Base-by-base conservation (phyloP, 2,113 vertebrate genomes). In the Heterotis niloticus region DNA sequence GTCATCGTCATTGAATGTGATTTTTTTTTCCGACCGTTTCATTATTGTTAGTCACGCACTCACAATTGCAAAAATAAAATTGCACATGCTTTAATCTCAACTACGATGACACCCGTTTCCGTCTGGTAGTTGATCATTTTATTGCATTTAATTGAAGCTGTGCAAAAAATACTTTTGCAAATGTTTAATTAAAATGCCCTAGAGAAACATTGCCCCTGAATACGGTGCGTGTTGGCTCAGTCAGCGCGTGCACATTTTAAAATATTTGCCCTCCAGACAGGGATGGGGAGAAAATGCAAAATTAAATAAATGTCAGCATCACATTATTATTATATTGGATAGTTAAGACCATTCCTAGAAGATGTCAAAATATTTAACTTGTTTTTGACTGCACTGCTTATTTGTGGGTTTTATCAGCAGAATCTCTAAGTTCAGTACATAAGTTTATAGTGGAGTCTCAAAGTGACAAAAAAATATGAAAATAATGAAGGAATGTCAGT, bases 221-320 rank as follows among this genome's bases (percentile, higher is more conserved):
- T 57, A 74, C n/a, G 44, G 24, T 74, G 70, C 51, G 13, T 56
- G 14, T 59, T 56, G 14, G 71, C 23, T 74, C 54, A 74, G n/a
- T 74, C 71, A 29, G 54, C 13, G 7, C 17, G 57, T 59, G n/a
- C 52, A 26, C 1, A 69, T 68, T 4, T 57, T 56, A 56, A 56
- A 26, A 57, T 56, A 57, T 73, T 57, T 73, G n/a, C 52, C 51
- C 51, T 54, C 20, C n/a, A 73, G n/a, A 56, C 14, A 51, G 18
- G 71, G 71, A 74, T 18, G n/a, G 64, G n/a, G 64, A 14, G 23
- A 59, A n/a, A 57, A 57, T 13, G 23, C 26, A 26, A n/a, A 74
- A 13, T 28, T 13, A 28, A 57, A 73, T 56, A 73, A 28, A 74
- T 23, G 71, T 59, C 71, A 74, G 57, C 54, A 57, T 34, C 13